Percentiles rank a stretch among this genome's conserved stretches.
Conservation (phyloP, 2,888 invertebrate species). For the Craniophora ligustri region DNA sequence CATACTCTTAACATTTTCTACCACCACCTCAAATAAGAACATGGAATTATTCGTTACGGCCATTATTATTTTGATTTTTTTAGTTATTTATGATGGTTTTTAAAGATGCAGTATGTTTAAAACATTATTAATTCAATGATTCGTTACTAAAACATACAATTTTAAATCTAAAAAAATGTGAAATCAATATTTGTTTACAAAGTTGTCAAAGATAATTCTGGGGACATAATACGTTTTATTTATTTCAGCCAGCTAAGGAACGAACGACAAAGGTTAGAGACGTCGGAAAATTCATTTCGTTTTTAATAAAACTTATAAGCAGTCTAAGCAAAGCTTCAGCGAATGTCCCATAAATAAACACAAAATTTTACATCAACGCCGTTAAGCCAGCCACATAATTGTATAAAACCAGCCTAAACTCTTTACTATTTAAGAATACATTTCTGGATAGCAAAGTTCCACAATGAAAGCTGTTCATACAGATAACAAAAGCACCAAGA, state of each 20-base stretch:
- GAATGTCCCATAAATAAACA: too few relatives aligned
- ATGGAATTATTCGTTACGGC: constrained; percentile 77
- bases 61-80: constrained; percentile 59
- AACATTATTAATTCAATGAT: constrained; percentile 18
- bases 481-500: too few relatives aligned
- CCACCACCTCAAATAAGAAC: constrained; percentile 83
- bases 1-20: constrained; percentile 74
- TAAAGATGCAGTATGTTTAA: constrained; percentile 17
- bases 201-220: not conserved
- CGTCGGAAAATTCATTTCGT: too few relatives aligned
- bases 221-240: not conserved
- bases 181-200: constrained; percentile 8
- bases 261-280: too few relatives aligned
- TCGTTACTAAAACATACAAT: constrained; percentile 1
- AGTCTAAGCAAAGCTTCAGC: too few relatives aligned
- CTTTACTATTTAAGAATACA: too few relatives aligned
- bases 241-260: constrained; percentile 11
- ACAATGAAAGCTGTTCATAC: too few relatives aligned
- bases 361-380: too few relatives aligned
- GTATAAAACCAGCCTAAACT: too few relatives aligned
- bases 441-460: too few relatives aligned
- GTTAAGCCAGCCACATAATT: too few relatives aligned
- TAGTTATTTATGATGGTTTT: constrained; percentile 38
- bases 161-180: constrained; percentile 1
- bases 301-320: too few relatives aligned